Base-by-base conservation (phyloP, 53 echinoderm and acorn worm species). In the Hippasteria phrygiana region DNA sequence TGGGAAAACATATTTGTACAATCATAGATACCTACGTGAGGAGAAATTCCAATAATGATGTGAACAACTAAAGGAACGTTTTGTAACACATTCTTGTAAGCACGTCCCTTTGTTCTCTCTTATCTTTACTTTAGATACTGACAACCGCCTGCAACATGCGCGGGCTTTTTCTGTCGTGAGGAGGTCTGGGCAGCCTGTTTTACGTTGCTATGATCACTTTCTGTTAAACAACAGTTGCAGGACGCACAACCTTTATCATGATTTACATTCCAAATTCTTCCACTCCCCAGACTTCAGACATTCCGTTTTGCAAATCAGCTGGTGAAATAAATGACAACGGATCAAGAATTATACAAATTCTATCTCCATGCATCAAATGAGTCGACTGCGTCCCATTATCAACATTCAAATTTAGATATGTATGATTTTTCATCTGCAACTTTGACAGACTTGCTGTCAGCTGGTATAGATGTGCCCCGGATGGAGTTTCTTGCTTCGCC, bases 111-210 rank as follows among this genome's bases (percentile, higher is more conserved):
- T 31, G 9, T 63, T 63, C 12, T 63, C 12, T 4, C 6, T 63
- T 31, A n/a, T n/a, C n/a, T n/a, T 48, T 48, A 63, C 64, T 0
- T 63, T 63, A 63, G 64, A 63, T 63, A 63, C 64, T 4, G 28
- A 28, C 64, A 63, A 2, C 0, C 10, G 64, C 64, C 64, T 63
- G 64, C 75, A 14, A 47, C 27, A 20, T 75, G 75, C 10, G 31
- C 43, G 1, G 31, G 45, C n/a, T 75, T 75, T 11, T 13, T 75
- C 24, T 75, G 75, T 32, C 0, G 36, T 0, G 48, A 75, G 27
- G 75, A 74, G 74, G 74, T 48, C 29, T 75, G 47, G 31, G 75
- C 75, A 29, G 75, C 75, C 8, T 75, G 75, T 29, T 22, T 75
- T 75, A 0, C 31, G 24, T 12, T 75, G 75, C 27, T 75, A 38